Evolutionary conservation across 2,797 vertebrate species (phyloP).

Genomic region (Peromyscus melanophrys): DNA sequence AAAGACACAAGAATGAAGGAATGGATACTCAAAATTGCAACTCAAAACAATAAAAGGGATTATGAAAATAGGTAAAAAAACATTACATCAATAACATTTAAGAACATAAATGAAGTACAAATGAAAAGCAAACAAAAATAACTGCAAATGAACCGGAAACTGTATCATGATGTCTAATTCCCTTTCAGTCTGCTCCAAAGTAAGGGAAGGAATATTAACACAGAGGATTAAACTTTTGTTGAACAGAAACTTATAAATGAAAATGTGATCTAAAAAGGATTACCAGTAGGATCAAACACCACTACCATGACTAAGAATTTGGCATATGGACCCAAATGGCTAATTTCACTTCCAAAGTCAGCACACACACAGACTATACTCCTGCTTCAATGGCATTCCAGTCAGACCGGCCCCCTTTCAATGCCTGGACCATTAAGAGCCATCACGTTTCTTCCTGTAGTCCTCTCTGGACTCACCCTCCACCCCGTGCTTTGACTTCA

Average conservation of each 20-base stretch:
- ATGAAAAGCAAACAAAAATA: constrained; percentile 82
- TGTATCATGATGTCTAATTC: constrained; percentile 80
- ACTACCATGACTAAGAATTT: constrained; percentile 5
- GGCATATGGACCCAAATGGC: neutral
- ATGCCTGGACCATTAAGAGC: neutral
- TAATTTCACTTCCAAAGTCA: neutral
- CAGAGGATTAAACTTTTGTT: constrained; percentile 58
- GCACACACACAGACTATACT: neutral
- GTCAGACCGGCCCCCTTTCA: neutral
- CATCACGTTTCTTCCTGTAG: neutral
- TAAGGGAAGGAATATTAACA: constrained; percentile 65
- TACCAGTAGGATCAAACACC: constrained; percentile 35
- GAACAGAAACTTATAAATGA: constrained; percentile 46
- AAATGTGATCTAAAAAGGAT: constrained; percentile 55
- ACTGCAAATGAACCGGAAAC: constrained; percentile 81
- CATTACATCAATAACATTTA: constrained; percentile 86
- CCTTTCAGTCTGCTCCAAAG: constrained; percentile 91
- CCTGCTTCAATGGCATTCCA: neutral
- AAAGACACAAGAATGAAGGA: constrained; percentile 60
- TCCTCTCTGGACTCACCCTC: neutral
- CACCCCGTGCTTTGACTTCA: neutral
- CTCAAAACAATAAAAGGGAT: constrained; percentile 81
- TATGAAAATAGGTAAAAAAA: constrained; percentile 81
- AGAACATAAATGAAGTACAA: constrained; percentile 82
- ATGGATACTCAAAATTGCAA: constrained; percentile 73